A percentile compares a stretch with the other conserved stretches of the same genome.
Conservation (phyloP, 2,888 invertebrate species). For the Dolichomitus sp. region DNA sequence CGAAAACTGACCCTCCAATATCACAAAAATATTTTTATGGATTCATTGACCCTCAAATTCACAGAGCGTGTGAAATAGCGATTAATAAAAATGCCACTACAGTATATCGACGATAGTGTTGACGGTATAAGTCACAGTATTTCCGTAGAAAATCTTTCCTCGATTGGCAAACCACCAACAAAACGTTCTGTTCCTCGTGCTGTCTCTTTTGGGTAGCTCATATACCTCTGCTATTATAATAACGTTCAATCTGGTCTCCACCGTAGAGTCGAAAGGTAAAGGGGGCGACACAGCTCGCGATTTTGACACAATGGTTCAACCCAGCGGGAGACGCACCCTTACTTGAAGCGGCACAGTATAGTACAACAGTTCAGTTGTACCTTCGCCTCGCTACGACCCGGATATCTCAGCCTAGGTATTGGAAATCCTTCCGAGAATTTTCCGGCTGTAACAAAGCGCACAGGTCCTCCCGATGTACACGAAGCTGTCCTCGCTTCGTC, state of each 20-base stretch:
- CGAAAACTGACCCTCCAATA: neutral
- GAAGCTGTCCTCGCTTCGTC: conserved; percentile 8
- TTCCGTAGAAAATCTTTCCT: neutral
- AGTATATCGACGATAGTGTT: neutral
- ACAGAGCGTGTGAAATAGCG: conserved; percentile 4
- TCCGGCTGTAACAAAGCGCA: conserved; percentile 67
- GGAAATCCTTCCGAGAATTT: conserved; percentile 84
- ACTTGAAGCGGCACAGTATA: conserved; percentile 18
- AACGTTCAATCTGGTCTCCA: conserved; percentile 45
- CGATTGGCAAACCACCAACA: conserved; percentile 11
- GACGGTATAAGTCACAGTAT: neutral
- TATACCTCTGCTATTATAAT: conserved; percentile 41
- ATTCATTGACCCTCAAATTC: neutral
- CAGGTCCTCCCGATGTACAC: neutral
- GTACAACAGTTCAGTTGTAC: neutral
- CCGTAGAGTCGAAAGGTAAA: conserved; percentile 64
- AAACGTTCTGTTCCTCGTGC: conserved; percentile 28
- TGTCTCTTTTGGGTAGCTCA: neutral
- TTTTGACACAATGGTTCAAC: conserved; percentile 74
- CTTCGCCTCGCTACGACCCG: conserved; percentile 13
- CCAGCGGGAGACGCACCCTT: conserved; percentile 72
- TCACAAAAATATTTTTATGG: neutral
- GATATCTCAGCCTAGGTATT: conserved; percentile 69
- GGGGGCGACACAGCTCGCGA: conserved; percentile 56
- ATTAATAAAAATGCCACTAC: neutral